These are phyloP conservation scores for Volucella inflata DNA, from an alignment of 2,888 invertebrate genomes.

Conservation along the genomic window DNA sequence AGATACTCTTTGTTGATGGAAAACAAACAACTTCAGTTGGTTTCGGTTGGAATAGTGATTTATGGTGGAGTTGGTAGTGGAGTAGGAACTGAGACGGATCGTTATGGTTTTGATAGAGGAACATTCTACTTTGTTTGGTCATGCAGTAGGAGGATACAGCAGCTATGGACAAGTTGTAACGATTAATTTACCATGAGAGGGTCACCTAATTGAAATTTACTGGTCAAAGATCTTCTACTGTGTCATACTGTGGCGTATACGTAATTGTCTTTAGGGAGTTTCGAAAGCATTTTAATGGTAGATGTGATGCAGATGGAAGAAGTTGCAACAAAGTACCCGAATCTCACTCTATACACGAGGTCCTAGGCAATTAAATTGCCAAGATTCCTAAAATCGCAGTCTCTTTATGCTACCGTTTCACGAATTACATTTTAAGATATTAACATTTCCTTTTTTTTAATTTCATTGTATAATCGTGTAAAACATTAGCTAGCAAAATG, in stretches of 20 bases:
- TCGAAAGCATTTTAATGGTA: slow-evolving; percentile 38
- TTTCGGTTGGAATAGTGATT: slow-evolving; percentile 46
- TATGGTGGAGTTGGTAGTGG: slow-evolving; percentile 38
- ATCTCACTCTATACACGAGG: no score
- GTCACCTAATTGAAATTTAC: slow-evolving; percentile 56
- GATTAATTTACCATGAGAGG: slow-evolving; percentile 56
- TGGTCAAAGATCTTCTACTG: slow-evolving; percentile 66
- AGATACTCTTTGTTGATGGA: not conserved
- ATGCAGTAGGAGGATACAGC: slow-evolving; percentile 17
- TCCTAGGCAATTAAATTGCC: no score
- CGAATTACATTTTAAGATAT: no score
- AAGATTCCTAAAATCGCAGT: no score
- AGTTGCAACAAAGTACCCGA: not conserved
- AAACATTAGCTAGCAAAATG: no score
- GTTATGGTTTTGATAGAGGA: slow-evolving; percentile 49
- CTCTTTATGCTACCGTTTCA: no score
- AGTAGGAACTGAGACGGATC: slow-evolving; percentile 31
- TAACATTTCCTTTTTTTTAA: no score
- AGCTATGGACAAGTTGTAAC: slow-evolving; percentile 42
- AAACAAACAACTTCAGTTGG: slow-evolving; percentile 14
- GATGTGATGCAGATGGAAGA: slow-evolving; percentile 1
- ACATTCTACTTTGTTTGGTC: slow-evolving; percentile 53
- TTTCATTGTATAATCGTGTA: no score
- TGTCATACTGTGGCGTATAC: slow-evolving; percentile 55
- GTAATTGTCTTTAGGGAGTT: slow-evolving; percentile 55